These are phyloP conservation scores for Saturnia japonica DNA, from an alignment of 2,888 invertebrate genomes.

Conservation along the genomic window DNA sequence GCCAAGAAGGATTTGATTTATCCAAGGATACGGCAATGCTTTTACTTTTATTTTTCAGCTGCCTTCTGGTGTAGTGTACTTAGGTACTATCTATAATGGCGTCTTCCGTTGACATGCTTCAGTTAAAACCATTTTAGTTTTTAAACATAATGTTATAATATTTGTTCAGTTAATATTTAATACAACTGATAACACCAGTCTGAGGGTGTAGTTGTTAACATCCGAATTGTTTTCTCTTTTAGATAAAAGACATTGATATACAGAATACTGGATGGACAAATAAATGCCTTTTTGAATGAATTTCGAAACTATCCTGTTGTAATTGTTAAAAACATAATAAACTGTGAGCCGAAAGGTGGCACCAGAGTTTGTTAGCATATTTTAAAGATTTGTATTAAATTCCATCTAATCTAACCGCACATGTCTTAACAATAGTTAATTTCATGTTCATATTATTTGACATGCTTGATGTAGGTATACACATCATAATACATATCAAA, in stretches of 20 bases:
- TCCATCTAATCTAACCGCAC: background rate
- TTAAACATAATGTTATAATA: background rate
- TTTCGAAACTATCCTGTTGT: no score
- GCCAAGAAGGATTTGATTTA: background rate
- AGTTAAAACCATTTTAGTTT: background rate
- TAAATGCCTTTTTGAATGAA: no score
- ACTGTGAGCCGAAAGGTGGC: background rate
- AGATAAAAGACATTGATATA: no score
- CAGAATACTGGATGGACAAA: no score
- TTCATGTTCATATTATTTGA: background rate
- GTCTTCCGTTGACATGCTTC: background rate
- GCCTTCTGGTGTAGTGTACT: background rate
- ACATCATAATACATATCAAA: no score
- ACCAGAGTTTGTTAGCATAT: background rate
- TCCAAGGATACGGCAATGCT: background rate
- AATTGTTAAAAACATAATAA: background rate
- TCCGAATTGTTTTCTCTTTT: no score
- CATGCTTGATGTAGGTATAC: background rate
- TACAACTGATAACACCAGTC: no score
- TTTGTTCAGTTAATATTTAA: no score
- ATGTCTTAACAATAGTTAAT: background rate
- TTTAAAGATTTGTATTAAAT: no score
- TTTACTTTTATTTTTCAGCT: background rate
- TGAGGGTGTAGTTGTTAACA: no score
- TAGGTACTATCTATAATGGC: background rate